Conservation (phyloP, 92 coral and sea anemone species). For the Plumapathes pennacea region DNA sequence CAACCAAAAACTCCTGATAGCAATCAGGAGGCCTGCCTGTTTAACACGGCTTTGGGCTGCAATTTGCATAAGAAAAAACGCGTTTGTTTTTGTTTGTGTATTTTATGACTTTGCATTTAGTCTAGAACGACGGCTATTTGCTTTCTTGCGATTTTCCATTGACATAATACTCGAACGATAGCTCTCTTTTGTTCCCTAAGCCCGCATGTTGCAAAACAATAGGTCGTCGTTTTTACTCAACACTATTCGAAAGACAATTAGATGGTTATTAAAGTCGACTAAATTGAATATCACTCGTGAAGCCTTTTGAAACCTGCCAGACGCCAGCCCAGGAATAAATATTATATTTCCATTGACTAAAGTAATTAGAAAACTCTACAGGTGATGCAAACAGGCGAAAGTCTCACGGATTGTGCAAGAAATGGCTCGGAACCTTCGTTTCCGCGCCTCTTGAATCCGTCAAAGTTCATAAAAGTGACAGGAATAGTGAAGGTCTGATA, state of each 20-base stretch:
- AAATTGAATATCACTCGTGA: slow-evolving; percentile 80
- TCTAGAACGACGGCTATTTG: no score
- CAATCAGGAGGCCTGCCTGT: no score
- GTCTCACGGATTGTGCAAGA: slow-evolving; percentile 85
- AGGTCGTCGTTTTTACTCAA: slow-evolving; percentile 66
- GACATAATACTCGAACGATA: slow-evolving; percentile 68
- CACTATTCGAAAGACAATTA: slow-evolving; percentile 72
- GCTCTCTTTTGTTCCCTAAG: slow-evolving; percentile 52
- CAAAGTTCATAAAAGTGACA: no score
- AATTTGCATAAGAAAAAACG: slow-evolving; percentile 38
- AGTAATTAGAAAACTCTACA: slow-evolving; percentile 49
- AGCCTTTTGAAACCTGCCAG: slow-evolving; percentile 74
- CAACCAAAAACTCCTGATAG: no score
- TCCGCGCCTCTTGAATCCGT: no score
- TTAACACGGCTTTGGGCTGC: background rate
- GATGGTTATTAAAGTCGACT: slow-evolving; percentile 75
- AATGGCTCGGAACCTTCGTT: no score
- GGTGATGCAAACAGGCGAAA: slow-evolving; percentile 62
- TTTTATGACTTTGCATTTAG: no score
- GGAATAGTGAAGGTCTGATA: no score
- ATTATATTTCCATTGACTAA: slow-evolving; percentile 40
- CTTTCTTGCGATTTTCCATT: no score
- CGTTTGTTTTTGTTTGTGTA: slow-evolving; percentile 45
- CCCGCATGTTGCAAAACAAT: slow-evolving; percentile 92
- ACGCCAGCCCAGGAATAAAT: slow-evolving; percentile 50